Percentiles rank a stretch among this genome's conserved stretches.
phyloP scores from a whole-genome alignment of 2,888 invertebrate species.

The Alloscopus bannaensis region DNA sequence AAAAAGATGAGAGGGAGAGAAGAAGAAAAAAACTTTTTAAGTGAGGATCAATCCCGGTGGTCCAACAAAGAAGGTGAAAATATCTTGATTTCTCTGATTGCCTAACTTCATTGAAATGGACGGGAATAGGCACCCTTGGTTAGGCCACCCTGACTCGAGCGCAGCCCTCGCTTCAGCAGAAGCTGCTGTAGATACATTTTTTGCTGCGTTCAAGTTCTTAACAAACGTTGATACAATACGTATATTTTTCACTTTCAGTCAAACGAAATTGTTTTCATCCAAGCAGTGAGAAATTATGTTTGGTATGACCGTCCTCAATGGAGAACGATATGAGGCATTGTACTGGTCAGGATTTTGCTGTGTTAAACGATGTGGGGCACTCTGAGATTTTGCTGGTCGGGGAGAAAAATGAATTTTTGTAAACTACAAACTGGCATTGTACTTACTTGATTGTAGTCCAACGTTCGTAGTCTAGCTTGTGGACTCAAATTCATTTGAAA shows the following conservation, averaged over 20 bases:
- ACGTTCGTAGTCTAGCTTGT: slow-evolving; percentile 62
- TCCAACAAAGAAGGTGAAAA: slow-evolving; percentile 64
- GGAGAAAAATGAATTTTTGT: background rate
- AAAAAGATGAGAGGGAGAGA: too few species aligned
- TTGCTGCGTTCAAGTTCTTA: too few species aligned
- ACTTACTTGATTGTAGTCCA: slow-evolving; percentile 68
- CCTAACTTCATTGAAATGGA: slow-evolving; percentile 46
- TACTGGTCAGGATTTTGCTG: slow-evolving; percentile 9
- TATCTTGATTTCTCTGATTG: slow-evolving; percentile 63
- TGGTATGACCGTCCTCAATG: too few species aligned
- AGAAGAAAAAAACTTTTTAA: slow-evolving; percentile 40
- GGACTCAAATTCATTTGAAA: slow-evolving; percentile 63
- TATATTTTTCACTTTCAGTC: too few species aligned
- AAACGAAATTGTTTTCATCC: too few species aligned
- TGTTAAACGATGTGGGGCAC: too few species aligned
- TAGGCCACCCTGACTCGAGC: slow-evolving; percentile 51
- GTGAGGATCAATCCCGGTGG: slow-evolving; percentile 63
- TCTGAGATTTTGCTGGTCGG: background rate
- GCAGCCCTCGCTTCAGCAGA: too few species aligned
- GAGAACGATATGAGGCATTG: too few species aligned
- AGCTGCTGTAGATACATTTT: too few species aligned
- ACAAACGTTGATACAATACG: too few species aligned
- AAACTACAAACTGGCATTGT: too few species aligned
- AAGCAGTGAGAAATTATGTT: too few species aligned
- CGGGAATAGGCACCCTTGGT: slow-evolving; percentile 54